Evolutionary conservation across 2,113 vertebrate genomes (phyloP).

Genomic region (Atlantisia rogersi): DNA sequence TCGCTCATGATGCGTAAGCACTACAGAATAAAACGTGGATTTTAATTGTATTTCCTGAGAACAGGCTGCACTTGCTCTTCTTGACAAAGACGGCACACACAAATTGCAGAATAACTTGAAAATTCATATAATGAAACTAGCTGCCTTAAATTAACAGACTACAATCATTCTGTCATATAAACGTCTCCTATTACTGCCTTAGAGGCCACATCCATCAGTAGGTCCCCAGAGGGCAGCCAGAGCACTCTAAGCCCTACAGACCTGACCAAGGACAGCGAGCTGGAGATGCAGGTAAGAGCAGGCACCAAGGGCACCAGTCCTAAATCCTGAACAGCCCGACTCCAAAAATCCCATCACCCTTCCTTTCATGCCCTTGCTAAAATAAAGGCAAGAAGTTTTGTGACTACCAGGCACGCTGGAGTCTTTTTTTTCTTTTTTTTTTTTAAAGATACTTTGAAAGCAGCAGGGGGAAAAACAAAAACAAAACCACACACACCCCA

Average conservation of each 20-base stretch:
- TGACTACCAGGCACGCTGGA: not conserved
- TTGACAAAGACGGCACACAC: not conserved
- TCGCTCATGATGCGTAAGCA: not conserved
- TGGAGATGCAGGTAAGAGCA: not conserved
- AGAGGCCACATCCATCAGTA: not conserved
- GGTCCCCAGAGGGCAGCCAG: not conserved
- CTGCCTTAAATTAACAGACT: not conserved
- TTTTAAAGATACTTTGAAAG: slow-evolving; percentile 2
- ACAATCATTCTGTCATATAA: not conserved
- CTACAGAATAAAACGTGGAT: not conserved
- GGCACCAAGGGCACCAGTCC: not conserved
- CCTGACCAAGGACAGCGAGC: not conserved
- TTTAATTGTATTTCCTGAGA: not conserved
- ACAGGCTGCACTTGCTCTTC: fast-evolving
- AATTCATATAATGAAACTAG: not conserved
- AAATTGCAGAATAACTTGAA: not conserved
- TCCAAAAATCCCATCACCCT: not conserved
- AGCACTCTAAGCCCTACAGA: not conserved
- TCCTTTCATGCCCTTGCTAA: not conserved
- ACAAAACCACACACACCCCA: not conserved
- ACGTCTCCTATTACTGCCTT: not conserved
- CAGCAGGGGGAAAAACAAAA: not conserved
- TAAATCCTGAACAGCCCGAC: not conserved
- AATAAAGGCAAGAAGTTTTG: slow-evolving; percentile 29
- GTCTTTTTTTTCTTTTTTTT: not conserved